These are phyloP conservation scores for Rattus rattus DNA, from an alignment of 2,113 vertebrate genomes.

Conservation along the genomic window DNA sequence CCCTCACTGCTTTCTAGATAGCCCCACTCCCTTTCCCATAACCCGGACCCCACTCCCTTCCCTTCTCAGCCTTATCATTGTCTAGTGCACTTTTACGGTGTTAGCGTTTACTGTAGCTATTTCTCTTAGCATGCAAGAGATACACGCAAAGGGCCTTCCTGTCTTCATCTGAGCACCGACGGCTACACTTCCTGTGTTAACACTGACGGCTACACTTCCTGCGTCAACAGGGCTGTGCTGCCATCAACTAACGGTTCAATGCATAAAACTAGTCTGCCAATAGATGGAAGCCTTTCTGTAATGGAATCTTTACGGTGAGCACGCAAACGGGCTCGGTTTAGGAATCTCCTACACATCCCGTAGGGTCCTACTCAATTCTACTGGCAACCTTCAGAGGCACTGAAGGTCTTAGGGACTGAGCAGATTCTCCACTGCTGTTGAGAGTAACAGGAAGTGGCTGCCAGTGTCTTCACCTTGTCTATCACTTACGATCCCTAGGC, in stretches of 20 bases:
- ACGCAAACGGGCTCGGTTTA: conserved; percentile 33
- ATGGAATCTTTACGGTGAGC: conserved; percentile 34
- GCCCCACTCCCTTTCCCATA: neutral
- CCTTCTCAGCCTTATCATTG: neutral
- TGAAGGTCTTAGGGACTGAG: neutral
- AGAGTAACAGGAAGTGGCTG: conserved; percentile 35
- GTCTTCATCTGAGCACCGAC: neutral
- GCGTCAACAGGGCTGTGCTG: neutral
- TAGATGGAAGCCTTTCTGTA: neutral
- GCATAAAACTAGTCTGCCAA: neutral
- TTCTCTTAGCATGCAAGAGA: neutral
- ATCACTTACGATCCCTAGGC: neutral
- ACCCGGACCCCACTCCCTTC: neutral
- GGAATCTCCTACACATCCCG: neutral
- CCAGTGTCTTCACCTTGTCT: neutral
- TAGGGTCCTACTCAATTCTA: neutral
- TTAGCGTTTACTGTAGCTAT: neutral
- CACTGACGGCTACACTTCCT: neutral
- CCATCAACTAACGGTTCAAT: neutral
- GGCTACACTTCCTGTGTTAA: neutral
- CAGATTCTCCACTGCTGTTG: neutral
- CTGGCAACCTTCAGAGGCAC: neutral
- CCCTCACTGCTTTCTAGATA: neutral
- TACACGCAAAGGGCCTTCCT: neutral
- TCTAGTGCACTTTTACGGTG: neutral